Percentiles rank a stretch among this genome's conserved stretches.
Evolutionary conservation across 1,140 invertebrate genomes (phyloP).

Genomic region (Cardiocondyla obscurior): DNA sequence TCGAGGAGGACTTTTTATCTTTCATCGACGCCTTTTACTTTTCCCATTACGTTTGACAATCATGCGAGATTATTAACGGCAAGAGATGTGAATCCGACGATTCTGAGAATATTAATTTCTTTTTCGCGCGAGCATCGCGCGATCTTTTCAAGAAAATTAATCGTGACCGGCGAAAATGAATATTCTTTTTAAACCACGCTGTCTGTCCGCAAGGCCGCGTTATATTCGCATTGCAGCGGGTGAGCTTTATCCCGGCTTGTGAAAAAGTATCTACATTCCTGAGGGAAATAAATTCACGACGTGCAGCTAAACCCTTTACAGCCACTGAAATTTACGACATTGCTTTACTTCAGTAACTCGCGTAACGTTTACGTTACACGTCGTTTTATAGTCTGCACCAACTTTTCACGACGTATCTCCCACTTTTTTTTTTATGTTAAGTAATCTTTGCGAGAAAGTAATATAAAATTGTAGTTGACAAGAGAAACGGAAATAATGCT

Average conservation of each 20-base stretch:
- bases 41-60: not conserved
- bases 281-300: constrained; percentile 41
- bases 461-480: not conserved
- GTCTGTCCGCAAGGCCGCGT: not conserved
- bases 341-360: constrained; percentile 5
- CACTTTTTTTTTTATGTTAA: not conserved
- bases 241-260: constrained; percentile 8
- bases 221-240: not conserved
- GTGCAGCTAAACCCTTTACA: constrained; percentile 28
- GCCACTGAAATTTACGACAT: constrained; percentile 38
- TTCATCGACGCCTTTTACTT: not conserved
- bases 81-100: not conserved
- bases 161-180: not conserved
- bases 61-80: not conserved
- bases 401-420: not conserved
- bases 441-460: not conserved
- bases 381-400: constrained; percentile 40
- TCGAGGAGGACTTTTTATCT: not conserved
- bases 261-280: constrained; percentile 26
- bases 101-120: not conserved
- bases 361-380: constrained; percentile 33
- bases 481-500: not conserved
- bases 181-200: not conserved
- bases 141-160: not conserved
- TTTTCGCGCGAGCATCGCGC: not conserved